Evolutionary conservation across 2,888 invertebrate species (phyloP), one percentile per base, ranked within the genome.

Genomic region (Temnothorax ravouxi): DNA sequence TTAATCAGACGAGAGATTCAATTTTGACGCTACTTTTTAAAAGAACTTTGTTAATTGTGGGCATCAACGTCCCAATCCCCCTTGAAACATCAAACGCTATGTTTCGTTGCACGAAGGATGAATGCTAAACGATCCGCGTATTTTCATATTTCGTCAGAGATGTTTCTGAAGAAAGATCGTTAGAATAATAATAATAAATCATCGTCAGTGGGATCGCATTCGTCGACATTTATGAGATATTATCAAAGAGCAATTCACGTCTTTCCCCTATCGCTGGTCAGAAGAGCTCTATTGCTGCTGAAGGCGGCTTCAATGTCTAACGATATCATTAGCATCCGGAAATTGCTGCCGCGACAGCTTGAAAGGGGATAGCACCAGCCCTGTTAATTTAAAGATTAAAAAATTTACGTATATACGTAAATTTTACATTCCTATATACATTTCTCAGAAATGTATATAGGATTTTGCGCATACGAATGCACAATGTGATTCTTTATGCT

Each of bases 241-340:
- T 56, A 79, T 79, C 77, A 79, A 79, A 79, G 77, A 79, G 69
- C 29, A 44, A 21, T 56, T 79, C 69, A 69, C 29, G 5, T 69
- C 44, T 44, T 29, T 56, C n/a, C n/a, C 18, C 25, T 25, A 21
- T 44, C 29, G 21, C 29, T 25, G 41, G 52, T 69, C 69, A 79
- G 77, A 69, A 56, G 15, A 44, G 69, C 29, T 79, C 69, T 79
- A 56, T 56, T 44, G 21, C 69, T 56, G n/a, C n/a, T 79, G 50
- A 79, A 79, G 34, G n/a, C 21, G 15, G 21, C 8, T 77, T 79
- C 69, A 79, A 56, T 34, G 29, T 82, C 34, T 54, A 54, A 82
- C 76, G 64, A 84, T 71, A 76, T 76, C 83, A 83, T 85, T 69
- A 83, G 29, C 56, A 38, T 56, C 52, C 54, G 76, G 47, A 77